Evolutionary conservation across 2,113 vertebrate genomes (phyloP), one percentile per base, ranked within the genome.

Genomic region (Alexandromys fortis): DNA sequence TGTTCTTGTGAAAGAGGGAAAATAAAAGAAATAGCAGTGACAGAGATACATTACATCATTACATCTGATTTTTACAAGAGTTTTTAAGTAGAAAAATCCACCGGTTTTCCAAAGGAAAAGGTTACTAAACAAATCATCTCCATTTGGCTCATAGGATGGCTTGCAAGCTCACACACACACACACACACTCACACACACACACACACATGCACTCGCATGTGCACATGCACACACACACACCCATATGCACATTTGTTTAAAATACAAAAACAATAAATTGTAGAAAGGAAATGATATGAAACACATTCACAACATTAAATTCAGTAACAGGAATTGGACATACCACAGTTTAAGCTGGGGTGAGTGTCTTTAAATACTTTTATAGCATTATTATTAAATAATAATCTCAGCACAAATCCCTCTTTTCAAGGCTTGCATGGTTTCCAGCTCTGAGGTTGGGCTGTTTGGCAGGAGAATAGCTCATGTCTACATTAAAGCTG

Each of bases 401-500:
- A 98, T 98, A 96, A 97, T 98, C 98, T 98, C 98, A 97, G 96
- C 91, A 97, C 83, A 95, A 97, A 98, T 98, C 98, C 97, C 97
- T 97, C 94, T 97, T 98, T 98, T 98, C 98, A 98, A 98, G 98
- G 98, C 97, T 96, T 87, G 55, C 93, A 95, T 26, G 92, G 96
- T 96, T 96, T 98, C 92, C 97, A 97, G 97, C 96, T 90, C 96
- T 95, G 92, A 98, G 98, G 98, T 98, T 98, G 98, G 98, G 98
- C 98, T 98, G 98, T 98, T 98, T 98, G 98, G 98, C 98, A 97
- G 96, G 96, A 98, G 98, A 98, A 98, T 97, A 98, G 97, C 97
- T 98, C 98, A 95, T 98, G 98, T 98, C 98, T 98, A 98, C 98
- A 98, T 98, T 98, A 98, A 99, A 98, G 98, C 98, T 98, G 92